A percentile compares a stretch with the other conserved stretches of the same genome.
These are phyloP conservation scores for Theristicus caerulescens DNA, from an alignment of 2,113 vertebrate genomes.

Conservation along the genomic window DNA sequence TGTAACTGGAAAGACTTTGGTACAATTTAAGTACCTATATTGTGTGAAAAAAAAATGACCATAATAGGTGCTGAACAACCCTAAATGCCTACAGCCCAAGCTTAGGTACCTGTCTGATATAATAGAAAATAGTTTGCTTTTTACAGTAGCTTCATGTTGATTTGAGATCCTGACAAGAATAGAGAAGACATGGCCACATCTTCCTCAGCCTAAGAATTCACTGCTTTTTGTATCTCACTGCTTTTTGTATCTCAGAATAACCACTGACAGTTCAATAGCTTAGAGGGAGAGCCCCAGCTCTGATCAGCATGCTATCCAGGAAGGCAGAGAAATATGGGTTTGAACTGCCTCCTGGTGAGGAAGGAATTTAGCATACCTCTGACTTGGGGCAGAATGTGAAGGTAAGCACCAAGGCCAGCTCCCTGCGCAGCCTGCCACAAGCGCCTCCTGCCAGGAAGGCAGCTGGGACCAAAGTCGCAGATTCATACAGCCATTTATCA, in stretches of 20 bases:
- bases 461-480: neutral
- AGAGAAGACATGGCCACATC: neutral
- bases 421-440: neutral
- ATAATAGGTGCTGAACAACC: neutral
- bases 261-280: neutral
- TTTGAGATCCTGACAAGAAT: neutral
- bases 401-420: neutral
- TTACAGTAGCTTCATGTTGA: neutral
- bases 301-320: too few relatives aligned
- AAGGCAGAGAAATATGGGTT: neutral
- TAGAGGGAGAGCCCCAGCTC: neutral
- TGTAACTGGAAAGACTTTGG: neutral
- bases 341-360: neutral
- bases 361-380: neutral
- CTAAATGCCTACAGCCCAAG: neutral
- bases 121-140: neutral
- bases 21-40: neutral
- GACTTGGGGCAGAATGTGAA: neutral
- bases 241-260: neutral
- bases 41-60: neutral
- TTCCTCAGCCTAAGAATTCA: neutral
- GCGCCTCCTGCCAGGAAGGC: neutral
- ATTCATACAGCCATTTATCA: neutral
- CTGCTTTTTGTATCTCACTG: neutral
- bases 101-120: neutral